Percentiles rank a stretch among this genome's conserved stretches.
phyloP scores from a whole-genome alignment of 1,140 invertebrate genomes.

The Drosophila nasuta region DNA sequence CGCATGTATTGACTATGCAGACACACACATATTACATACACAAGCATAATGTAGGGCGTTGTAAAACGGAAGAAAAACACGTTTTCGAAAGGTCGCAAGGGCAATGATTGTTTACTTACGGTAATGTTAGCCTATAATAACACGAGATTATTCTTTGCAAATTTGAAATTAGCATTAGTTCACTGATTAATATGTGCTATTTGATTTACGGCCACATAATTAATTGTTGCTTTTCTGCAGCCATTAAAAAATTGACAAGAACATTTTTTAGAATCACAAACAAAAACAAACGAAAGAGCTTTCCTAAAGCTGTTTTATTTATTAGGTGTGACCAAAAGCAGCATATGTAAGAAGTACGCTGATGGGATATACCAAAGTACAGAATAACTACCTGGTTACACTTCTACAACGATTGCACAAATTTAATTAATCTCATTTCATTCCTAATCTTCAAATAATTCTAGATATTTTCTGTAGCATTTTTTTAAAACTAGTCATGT shows the following conservation, averaged over 20 bases:
- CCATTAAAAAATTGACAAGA: neutral
- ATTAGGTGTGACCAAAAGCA: neutral
- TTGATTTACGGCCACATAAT: neutral
- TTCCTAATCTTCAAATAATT: too few relatives aligned
- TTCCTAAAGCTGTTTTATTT: neutral
- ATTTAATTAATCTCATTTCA: too few relatives aligned
- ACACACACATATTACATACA: neutral
- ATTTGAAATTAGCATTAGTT: neutral
- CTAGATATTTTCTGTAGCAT: too few relatives aligned
- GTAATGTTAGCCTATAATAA: slow-evolving; percentile 6
- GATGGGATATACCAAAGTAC: too few relatives aligned
- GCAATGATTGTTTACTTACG: slow-evolving; percentile 2
- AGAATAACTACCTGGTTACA: too few relatives aligned
- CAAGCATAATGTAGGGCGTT: slow-evolving; percentile 1
- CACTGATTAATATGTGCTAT: neutral
- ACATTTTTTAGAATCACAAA: slow-evolving; percentile 19
- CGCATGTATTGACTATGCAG: slow-evolving; percentile 1
- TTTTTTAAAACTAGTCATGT: too few relatives aligned
- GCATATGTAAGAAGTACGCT: too few relatives aligned
- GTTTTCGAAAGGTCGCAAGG: too few relatives aligned
- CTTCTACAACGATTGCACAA: too few relatives aligned
- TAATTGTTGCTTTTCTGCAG: neutral
- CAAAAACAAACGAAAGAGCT: slow-evolving; percentile 4
- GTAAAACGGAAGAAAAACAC: neutral
- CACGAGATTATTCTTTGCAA: neutral